Conservation (phyloP, 2,888 invertebrate species). For the Cosmia trapezina region DNA sequence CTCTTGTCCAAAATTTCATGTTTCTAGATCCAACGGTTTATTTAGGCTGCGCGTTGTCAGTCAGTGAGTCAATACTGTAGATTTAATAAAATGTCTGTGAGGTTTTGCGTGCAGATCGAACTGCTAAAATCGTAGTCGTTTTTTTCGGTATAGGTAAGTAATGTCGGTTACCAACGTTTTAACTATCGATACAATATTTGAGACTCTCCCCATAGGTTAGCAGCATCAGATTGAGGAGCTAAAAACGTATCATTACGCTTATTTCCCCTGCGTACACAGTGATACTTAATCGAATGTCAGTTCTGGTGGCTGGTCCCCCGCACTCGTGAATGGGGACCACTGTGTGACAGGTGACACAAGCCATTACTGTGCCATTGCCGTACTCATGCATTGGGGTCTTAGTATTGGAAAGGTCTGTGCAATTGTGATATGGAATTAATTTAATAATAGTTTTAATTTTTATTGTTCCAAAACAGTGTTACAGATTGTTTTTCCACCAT, state of each 20-base stretch:
- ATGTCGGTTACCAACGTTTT: not conserved
- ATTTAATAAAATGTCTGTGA: too few species aligned
- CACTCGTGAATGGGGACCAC: conserved; percentile 10
- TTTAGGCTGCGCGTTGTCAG: too few species aligned
- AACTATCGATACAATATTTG: conserved; percentile 11
- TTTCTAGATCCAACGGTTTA: too few species aligned
- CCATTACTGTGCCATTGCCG: conserved; percentile 7
- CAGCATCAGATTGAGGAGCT: conserved; percentile 30
- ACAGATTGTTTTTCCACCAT: too few species aligned
- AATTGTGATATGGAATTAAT: not conserved
- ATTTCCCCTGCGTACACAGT: conserved; percentile 54
- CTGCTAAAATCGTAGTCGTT: not conserved
- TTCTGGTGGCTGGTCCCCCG: conserved; percentile 10
- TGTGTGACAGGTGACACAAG: conserved; percentile 34
- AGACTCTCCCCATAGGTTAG: not conserved
- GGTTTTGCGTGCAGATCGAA: not conserved
- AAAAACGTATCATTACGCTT: conserved; percentile 48
- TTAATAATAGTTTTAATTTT: too few species aligned
- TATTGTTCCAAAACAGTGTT: too few species aligned
- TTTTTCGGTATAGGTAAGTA: not conserved
- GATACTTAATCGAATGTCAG: conserved; percentile 61
- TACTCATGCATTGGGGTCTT: conserved; percentile 3
- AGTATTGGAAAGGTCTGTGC: not conserved
- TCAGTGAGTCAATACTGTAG: too few species aligned
- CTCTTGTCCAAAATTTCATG: too few species aligned